Base-by-base conservation (phyloP, 2,113 vertebrate genomes). In the Caloenas nicobarica region DNA sequence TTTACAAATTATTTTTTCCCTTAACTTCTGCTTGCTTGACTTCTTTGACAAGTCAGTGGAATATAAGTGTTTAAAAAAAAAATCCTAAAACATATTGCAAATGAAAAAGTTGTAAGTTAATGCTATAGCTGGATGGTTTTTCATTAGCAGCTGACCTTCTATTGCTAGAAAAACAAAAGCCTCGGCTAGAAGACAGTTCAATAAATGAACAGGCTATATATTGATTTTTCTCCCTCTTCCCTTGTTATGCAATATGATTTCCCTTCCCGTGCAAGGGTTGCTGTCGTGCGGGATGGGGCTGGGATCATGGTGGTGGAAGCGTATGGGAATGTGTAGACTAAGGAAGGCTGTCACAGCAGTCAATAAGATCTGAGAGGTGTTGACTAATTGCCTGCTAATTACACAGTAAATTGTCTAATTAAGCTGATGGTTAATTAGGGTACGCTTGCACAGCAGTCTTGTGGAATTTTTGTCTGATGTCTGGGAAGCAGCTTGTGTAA, bases 351-450 rank as follows among this genome's bases (percentile, higher is more conserved):
- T 99, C 99, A 99, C 98, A 98, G 98, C 98, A 99, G 98, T 99
- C 98, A 98, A 97, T 98, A 98, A 98, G 98, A 99, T 98, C 98
- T 98, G 98, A 98, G 98, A 98, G 98, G 98, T 98, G 98, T 98
- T 98, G 98, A 98, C 98, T 99, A 99, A 99, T 99, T 99, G 98
- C 98, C 98, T 98, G 98, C 98, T 99, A 99, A 99, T 99, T 99
- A 99, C 98, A 98, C 98, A 98, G 98, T 99, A 98, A 99, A 99
- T 99, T 99, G 98, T 99, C 98, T 99, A 99, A 99, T 99, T 99
- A 99, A 98, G 98, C 98, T 98, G 98, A 98, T 98, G 98, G 99
- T 98, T 99, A 99, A 99, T 99, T 99, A 99, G 98, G 98, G 98
- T 98, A 98, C 95, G 98, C 98, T 99, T 89, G 98, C 98, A 98